These are phyloP conservation scores for Acanthochromis polyacanthus DNA, from an alignment of 2,113 vertebrate genomes.

Conservation along the genomic window DNA sequence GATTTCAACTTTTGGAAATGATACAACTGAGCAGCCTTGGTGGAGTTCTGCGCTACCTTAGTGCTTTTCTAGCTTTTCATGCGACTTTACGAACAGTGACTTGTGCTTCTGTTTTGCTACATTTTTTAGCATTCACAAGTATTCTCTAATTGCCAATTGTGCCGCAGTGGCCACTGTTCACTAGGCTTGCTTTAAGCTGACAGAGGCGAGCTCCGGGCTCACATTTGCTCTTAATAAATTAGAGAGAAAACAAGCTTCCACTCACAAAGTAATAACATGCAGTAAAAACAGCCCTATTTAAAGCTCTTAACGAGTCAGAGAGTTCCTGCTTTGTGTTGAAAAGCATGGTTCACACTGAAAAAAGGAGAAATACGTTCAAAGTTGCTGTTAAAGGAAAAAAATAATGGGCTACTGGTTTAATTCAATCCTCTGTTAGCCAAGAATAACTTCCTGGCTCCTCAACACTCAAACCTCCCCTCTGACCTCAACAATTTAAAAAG, in stretches of 20 bases:
- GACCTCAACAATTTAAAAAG: conserved; percentile 29
- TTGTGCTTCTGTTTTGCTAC: not conserved
- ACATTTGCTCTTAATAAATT: not conserved
- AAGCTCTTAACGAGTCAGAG: not conserved
- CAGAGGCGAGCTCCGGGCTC: not conserved
- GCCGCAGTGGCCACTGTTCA: not conserved
- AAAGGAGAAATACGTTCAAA: not conserved
- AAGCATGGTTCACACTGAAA: not conserved
- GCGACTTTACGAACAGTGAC: not conserved
- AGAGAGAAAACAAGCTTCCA: not conserved
- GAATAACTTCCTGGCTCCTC: conserved; percentile 10
- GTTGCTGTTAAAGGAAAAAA: not conserved
- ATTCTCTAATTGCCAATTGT: not conserved
- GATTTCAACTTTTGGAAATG: too few species aligned
- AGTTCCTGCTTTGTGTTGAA: not conserved
- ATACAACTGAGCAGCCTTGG: too few species aligned
- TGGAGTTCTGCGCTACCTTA: too few species aligned
- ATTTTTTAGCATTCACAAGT: not conserved
- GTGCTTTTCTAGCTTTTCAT: not conserved
- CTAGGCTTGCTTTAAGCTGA: not conserved
- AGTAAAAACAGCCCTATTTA: not conserved
- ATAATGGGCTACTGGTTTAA: not conserved
- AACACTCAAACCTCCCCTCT: conserved; percentile 13
- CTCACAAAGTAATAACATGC: not conserved
- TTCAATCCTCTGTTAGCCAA: conserved; percentile 8